A percentile compares a stretch with the other conserved stretches of the same genome.
These are phyloP conservation scores for Lemur catta DNA, from an alignment of 2,797 vertebrate genomes.

Conservation along the genomic window DNA sequence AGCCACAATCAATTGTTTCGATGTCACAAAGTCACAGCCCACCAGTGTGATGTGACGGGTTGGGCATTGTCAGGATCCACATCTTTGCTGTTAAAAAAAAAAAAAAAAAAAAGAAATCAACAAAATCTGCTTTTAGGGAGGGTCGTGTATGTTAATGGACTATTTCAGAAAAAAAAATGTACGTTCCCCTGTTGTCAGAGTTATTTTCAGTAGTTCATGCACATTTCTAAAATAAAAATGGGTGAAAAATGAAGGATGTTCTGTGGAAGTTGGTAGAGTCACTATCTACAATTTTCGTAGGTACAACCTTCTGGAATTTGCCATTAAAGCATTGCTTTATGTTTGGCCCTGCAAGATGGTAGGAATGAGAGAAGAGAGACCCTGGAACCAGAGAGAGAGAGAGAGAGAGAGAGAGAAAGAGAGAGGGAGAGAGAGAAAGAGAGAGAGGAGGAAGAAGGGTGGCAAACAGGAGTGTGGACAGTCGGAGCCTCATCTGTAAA, in stretches of 20 bases:
- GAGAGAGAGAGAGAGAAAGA: no score
- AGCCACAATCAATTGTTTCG: slow-evolving; percentile 72
- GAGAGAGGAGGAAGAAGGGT: no score
- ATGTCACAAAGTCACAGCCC: slow-evolving; percentile 77
- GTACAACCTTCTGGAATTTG: not conserved
- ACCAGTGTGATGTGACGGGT: slow-evolving; percentile 67
- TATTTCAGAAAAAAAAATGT: not conserved
- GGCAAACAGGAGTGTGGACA: not conserved
- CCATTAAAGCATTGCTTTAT: not conserved
- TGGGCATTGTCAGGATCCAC: slow-evolving; percentile 65
- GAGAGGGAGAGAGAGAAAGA: no score
- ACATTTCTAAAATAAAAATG: slow-evolving; percentile 1
- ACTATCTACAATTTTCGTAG: not conserved
- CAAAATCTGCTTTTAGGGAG: slow-evolving; percentile 53
- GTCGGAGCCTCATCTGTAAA: not conserved
- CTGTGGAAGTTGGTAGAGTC: not conserved
- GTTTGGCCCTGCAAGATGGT: not conserved
- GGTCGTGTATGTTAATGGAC: slow-evolving; percentile 12
- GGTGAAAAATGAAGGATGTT: not conserved
- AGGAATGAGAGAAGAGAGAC: not conserved
- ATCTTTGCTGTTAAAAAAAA: slow-evolving; percentile 54
- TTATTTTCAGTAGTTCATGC: not conserved
- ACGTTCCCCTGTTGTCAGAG: not conserved
- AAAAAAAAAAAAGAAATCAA: not conserved
- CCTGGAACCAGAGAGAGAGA: not conserved